phyloP scores from a whole-genome alignment of 2,888 invertebrate genomes.

The Phorcus lineatus region DNA sequence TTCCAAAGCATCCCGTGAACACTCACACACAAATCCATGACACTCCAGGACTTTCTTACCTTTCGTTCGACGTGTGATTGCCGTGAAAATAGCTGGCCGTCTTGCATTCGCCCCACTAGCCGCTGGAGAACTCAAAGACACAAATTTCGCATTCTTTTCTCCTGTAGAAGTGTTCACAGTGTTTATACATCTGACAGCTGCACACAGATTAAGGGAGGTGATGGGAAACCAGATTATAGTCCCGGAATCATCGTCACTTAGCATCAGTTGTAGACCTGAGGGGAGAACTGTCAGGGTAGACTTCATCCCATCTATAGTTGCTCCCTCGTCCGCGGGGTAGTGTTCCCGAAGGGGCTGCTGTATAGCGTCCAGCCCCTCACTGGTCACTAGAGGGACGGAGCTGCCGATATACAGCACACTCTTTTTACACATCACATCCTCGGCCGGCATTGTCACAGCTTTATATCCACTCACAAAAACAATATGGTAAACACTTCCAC shows the following conservation, averaged over 20 bases:
- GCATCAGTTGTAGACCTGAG: slow-evolving; percentile 93
- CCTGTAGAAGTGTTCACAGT: slow-evolving; percentile 56
- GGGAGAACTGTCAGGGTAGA: slow-evolving; percentile 98
- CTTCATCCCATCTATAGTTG: slow-evolving; percentile 69
- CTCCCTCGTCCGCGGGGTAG: slow-evolving; percentile 62
- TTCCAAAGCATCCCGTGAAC: slow-evolving; percentile 97
- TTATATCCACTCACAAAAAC: not conserved
- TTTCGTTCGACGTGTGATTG: slow-evolving; percentile 70
- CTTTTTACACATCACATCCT: slow-evolving; percentile 55
- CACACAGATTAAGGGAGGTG: slow-evolving; percentile 70
- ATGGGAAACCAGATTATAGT: slow-evolving; percentile 73
- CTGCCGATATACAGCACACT: slow-evolving; percentile 74
- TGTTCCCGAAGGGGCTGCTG: slow-evolving; percentile 69
- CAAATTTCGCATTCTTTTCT: slow-evolving; percentile 61
- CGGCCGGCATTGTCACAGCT: slow-evolving; percentile 43
- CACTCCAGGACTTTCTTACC: slow-evolving; percentile 74
- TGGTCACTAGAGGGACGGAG: slow-evolving; percentile 71
- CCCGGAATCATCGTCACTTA: slow-evolving; percentile 79
- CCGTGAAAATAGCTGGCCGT: slow-evolving; percentile 73
- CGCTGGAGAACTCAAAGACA: slow-evolving; percentile 68
- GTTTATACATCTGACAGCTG: slow-evolving; percentile 70
- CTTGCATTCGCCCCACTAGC: slow-evolving; percentile 56
- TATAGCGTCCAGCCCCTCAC: slow-evolving; percentile 70
- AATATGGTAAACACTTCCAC: no score
- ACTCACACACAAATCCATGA: slow-evolving; percentile 75